Conservation (phyloP, 1,140 invertebrate genomes). For the Macrostomum lignano region DNA sequence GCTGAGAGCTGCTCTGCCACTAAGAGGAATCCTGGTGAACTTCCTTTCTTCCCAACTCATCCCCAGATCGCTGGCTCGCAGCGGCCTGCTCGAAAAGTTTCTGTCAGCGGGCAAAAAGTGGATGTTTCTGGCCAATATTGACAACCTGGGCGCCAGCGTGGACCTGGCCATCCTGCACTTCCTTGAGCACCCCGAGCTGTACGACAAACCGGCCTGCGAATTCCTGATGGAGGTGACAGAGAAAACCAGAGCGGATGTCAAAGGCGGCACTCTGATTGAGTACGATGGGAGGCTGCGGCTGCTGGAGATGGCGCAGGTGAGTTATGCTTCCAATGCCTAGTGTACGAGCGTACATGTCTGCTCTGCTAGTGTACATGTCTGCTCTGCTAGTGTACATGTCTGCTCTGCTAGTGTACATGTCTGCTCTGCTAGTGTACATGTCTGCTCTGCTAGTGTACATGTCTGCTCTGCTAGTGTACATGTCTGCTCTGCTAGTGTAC, state of each 20-base stretch:
- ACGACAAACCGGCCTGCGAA: conserved; percentile 29
- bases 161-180: conserved; percentile 40
- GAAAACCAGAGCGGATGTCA: conserved; percentile 92
- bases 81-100: conserved; percentile 62
- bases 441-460: too few relatives aligned
- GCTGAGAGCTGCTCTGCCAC: too few relatives aligned
- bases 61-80: conserved; percentile 74
- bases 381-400: too few relatives aligned
- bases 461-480: too few relatives aligned
- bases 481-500: too few relatives aligned
- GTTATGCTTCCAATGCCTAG: too few relatives aligned
- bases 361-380: too few relatives aligned
- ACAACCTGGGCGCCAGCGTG: conserved; percentile 91
- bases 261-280: conserved; percentile 89
- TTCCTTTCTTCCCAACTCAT: too few relatives aligned
- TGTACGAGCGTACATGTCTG: too few relatives aligned
- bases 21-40: too few relatives aligned
- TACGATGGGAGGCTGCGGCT: conserved; percentile 75
- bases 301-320: conserved; percentile 95
- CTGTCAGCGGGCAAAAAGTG: conserved; percentile 50
- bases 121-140: conserved; percentile 94
- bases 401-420: too few relatives aligned
- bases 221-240: conserved; percentile 99
- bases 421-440: too few relatives aligned
- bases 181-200: conserved; percentile 2